These are phyloP conservation scores for Anguilla japonica DNA, from an alignment of 2,113 vertebrate genomes.

Conservation along the genomic window DNA sequence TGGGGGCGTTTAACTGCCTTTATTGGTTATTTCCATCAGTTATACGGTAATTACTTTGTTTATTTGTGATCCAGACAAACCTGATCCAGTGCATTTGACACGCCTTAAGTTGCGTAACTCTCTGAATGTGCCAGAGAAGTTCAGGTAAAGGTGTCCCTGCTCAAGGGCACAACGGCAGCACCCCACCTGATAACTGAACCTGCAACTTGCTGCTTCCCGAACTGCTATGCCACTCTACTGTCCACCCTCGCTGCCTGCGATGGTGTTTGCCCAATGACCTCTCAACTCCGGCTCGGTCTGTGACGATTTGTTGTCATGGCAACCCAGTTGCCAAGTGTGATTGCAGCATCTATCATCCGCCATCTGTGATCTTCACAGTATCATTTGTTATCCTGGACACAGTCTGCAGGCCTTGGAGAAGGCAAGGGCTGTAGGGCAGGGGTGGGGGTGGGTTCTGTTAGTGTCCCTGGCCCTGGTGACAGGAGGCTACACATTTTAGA, in stretches of 20 bases:
- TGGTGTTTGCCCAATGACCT: no score
- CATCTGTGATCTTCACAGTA: neutral
- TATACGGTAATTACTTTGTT: neutral
- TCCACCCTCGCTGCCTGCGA: neutral
- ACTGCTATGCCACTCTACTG: neutral
- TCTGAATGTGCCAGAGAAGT: neutral
- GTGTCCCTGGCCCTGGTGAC: neutral
- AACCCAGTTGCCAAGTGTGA: neutral
- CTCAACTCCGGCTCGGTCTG: neutral
- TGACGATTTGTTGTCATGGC: neutral
- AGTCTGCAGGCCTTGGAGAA: neutral
- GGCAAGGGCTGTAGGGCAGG: neutral
- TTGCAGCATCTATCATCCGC: neutral
- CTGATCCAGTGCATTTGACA: neutral
- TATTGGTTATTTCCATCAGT: neutral
- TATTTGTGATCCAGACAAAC: neutral
- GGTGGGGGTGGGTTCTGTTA: neutral
- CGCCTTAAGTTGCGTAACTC: neutral
- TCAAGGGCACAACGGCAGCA: neutral
- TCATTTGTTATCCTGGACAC: neutral
- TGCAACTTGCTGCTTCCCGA: neutral
- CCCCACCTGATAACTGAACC: neutral
- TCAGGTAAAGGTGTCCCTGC: neutral
- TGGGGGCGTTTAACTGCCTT: neutral
- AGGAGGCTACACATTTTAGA: no score